Evolutionary conservation across 1,140 invertebrate genomes (phyloP), one percentile per base, ranked within the genome.

Genomic region (Papilio machaon): DNA sequence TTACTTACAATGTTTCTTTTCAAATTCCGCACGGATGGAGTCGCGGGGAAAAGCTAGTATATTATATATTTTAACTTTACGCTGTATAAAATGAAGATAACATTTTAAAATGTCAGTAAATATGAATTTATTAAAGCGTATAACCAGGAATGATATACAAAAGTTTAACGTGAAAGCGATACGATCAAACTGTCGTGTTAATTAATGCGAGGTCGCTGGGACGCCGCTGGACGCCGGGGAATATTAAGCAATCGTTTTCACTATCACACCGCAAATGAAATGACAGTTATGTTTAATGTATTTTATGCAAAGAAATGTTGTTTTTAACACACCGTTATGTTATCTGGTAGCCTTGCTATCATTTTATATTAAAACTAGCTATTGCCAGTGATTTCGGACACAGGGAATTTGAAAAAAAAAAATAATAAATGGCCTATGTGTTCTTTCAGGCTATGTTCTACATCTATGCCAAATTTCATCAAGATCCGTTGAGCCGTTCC

Each of bases 111-210:
- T 67, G 8, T 67, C 13, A 67, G 60, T 64, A 17, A 64, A 67
- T 35, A 67, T 35, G 30, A 67, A 35, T 35, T 67, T 30, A 23
- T 67, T 67, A 67, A 67, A 38, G 19, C 11, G 10, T 15, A 54
- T 35, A 67, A 67, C 30, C 30, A 35, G 13, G 64, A 64, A 64
- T n/a, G 19, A 64, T 64, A 67, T 38, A 67, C 64, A 67, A 67
- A 67, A 67, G 64, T 67, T 67, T 35, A 67, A 67, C 64, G 60
- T 11, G n/a, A 64, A 64, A 64, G 64, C 23, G 64, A 67, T 67
- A 30, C 64, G 19, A 67, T 10, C 60, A 67, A 35, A 64, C 60
- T 67, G 64, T 67, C 64, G 64, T 35, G 64, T 67, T 67, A 67
- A 67, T 67, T 67, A 67, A 15, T 67, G 64, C 64, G 64, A 67